Evolutionary conservation across 2,113 vertebrate genomes (phyloP).

Genomic region (Suncus etruscus): DNA sequence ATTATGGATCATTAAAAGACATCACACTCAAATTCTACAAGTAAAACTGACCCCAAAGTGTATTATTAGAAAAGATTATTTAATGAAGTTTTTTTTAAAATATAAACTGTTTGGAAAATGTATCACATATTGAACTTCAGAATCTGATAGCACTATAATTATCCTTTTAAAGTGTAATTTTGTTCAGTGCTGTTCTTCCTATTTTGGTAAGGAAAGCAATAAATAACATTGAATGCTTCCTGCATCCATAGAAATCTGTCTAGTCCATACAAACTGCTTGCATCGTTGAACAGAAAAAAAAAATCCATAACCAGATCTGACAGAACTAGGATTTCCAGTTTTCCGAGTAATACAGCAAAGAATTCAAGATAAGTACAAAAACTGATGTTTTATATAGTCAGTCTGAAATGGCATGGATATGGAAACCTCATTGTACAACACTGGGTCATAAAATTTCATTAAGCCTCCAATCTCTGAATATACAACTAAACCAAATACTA

Average conservation of each 20-base stretch:
- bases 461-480: slow-evolving; percentile 58
- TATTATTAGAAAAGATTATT: slow-evolving; percentile 36
- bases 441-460: slow-evolving; percentile 84
- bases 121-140: slow-evolving; percentile 67
- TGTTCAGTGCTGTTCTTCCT: slow-evolving; percentile 18
- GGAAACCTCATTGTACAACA: slow-evolving; percentile 67
- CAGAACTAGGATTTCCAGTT: slow-evolving; percentile 83
- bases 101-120: slow-evolving; percentile 35
- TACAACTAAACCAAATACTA: slow-evolving; percentile 78
- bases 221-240: slow-evolving; percentile 80
- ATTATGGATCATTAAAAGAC: slow-evolving; percentile 28
- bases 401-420: slow-evolving; percentile 76
- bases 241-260: slow-evolving; percentile 77
- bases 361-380: slow-evolving; percentile 82
- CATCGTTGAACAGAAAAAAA: slow-evolving; percentile 90
- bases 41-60: slow-evolving; percentile 59
- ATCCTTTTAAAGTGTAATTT: slow-evolving; percentile 80
- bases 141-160: slow-evolving; percentile 81
- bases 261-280: slow-evolving; percentile 85
- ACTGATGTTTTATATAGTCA: slow-evolving; percentile 51
- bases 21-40: background rate
- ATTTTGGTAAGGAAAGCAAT: slow-evolving; percentile 78
- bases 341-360: slow-evolving; percentile 89
- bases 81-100: slow-evolving; percentile 11
- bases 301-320: slow-evolving; percentile 90